phyloP scores from a whole-genome alignment of 2,888 invertebrate species.

The Rhagium mordax region DNA sequence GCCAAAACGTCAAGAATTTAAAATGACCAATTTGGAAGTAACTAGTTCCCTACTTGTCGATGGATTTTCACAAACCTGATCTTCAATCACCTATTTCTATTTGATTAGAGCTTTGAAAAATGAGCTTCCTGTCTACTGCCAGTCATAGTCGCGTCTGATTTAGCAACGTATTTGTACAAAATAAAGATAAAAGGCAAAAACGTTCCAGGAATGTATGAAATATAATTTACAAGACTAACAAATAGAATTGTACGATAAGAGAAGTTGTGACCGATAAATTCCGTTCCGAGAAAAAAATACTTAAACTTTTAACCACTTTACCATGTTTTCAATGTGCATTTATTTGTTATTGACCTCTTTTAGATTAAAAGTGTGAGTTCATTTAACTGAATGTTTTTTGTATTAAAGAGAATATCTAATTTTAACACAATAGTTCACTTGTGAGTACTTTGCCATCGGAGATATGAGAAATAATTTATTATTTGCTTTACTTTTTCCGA shows the following conservation, averaged over 20 bases:
- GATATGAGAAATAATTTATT: constrained; percentile 55
- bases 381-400: constrained; percentile 63
- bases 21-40: no score
- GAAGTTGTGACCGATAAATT: constrained; percentile 68
- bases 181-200: constrained; percentile 24
- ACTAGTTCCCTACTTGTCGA: no score
- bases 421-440: constrained; percentile 64
- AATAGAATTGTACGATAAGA: constrained; percentile 54
- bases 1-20: no score
- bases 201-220: constrained; percentile 30
- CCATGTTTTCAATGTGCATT: constrained; percentile 58
- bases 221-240: constrained; percentile 37
- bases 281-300: constrained; percentile 60
- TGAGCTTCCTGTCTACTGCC: no score
- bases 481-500: constrained; percentile 54
- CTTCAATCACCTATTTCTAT: no score
- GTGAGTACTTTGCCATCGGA: constrained; percentile 60
- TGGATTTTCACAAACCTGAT: no score
- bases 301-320: constrained; percentile 53
- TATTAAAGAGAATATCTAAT: constrained; percentile 60
- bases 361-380: constrained; percentile 65
- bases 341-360: constrained; percentile 67
- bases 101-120: no score
- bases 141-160: no score
- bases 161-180: constrained; percentile 15